Conservation (phyloP, 2,888 invertebrate species). For the Nemotelus pantherinus region DNA sequence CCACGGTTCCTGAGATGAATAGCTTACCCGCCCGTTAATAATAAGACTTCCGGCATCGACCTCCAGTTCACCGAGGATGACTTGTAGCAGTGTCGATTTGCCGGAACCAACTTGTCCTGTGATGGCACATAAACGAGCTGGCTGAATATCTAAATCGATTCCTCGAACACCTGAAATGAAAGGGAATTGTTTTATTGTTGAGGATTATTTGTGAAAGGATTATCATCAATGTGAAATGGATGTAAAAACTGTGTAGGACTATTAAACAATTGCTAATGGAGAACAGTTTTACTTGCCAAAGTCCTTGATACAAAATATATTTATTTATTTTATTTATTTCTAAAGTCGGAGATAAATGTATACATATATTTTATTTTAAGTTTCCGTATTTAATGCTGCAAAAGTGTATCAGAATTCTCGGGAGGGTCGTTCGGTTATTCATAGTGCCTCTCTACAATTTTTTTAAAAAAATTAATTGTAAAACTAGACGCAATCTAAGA, state of each 20-base stretch:
- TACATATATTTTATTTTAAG: too few relatives aligned
- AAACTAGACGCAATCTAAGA: too few relatives aligned
- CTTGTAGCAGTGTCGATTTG: slow-evolving; percentile 73
- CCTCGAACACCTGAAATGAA: slow-evolving; percentile 40
- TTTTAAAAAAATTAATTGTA: too few relatives aligned
- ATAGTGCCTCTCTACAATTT: too few relatives aligned
- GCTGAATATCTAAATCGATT: slow-evolving; percentile 45
- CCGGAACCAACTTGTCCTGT: slow-evolving; percentile 76
- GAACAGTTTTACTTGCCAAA: background rate
- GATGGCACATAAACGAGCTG: slow-evolving; percentile 67
- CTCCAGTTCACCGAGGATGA: slow-evolving; percentile 76
- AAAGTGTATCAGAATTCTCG: too few relatives aligned
- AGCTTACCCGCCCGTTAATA: slow-evolving; percentile 68
- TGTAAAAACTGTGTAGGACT: background rate
- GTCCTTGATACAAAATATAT: too few relatives aligned
- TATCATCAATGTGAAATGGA: background rate
- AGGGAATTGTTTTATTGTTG: background rate
- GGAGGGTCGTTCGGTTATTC: too few relatives aligned
- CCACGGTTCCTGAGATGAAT: slow-evolving; percentile 75
- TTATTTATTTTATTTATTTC: too few relatives aligned
- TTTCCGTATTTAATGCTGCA: too few relatives aligned
- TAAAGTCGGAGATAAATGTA: too few relatives aligned
- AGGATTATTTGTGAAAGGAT: background rate
- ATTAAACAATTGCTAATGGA: background rate
- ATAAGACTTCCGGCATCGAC: slow-evolving; percentile 64